Evolutionary conservation across 2,797 vertebrate genomes (phyloP).

Genomic region (Pempheris klunzingeri): DNA sequence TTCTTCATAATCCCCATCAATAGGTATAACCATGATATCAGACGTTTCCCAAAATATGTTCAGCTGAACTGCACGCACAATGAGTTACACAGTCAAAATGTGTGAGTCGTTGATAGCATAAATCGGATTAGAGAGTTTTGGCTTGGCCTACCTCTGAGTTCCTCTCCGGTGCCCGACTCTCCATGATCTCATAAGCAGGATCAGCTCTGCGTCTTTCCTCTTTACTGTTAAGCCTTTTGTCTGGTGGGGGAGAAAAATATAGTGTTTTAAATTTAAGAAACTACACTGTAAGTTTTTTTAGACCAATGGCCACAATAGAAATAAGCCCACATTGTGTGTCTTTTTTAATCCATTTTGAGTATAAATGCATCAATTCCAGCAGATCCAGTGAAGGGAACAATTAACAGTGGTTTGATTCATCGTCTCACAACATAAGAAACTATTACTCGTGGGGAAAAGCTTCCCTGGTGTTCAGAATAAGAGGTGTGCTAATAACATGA

Average conservation of each 20-base stretch:
- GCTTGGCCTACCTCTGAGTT: constrained; percentile 78
- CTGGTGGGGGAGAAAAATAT: constrained; percentile 66
- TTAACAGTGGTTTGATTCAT: constrained; percentile 11
- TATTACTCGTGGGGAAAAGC: neutral
- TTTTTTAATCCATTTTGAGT: constrained; percentile 20
- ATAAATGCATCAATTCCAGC: constrained; percentile 13
- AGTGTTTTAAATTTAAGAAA: constrained; percentile 21
- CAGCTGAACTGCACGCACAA: constrained; percentile 14
- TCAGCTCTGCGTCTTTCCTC: constrained; percentile 77
- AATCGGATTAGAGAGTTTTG: constrained; percentile 57
- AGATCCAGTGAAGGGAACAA: constrained; percentile 19
- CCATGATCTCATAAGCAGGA: constrained; percentile 83
- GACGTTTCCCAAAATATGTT: constrained; percentile 10
- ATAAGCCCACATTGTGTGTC: constrained; percentile 8
- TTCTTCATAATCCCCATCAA: constrained; percentile 22
- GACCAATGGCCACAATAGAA: neutral
- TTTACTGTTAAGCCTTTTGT: constrained; percentile 76
- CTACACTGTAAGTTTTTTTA: neutral
- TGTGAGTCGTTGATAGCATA: constrained; percentile 46
- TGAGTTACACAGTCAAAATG: constrained; percentile 42
- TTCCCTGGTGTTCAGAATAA: neutral
- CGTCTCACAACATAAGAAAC: constrained; percentile 18
- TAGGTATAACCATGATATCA: neutral
- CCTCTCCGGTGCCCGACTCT: constrained; percentile 76
- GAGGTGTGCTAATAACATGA: constrained; percentile 1